phyloP scores from a whole-genome alignment of 1,140 invertebrate genomes.

The Aphis craccivora region DNA sequence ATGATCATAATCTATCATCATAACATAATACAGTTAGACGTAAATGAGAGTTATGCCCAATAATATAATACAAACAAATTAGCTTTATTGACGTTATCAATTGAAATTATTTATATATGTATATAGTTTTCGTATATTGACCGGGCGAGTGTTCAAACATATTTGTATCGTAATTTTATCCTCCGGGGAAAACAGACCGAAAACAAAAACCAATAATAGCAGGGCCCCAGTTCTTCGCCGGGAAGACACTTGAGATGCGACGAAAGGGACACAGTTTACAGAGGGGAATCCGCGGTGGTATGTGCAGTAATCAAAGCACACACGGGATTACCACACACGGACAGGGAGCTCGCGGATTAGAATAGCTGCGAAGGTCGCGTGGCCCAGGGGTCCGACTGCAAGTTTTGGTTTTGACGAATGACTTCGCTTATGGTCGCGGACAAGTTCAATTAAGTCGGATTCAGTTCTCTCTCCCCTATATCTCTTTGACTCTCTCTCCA shows the following conservation, averaged over 20 bases:
- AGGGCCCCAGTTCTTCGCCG: not conserved
- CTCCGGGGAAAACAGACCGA: not conserved
- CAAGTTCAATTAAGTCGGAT: slow-evolving; percentile 55
- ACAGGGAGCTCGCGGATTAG: slow-evolving; percentile 26
- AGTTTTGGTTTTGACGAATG: slow-evolving; percentile 55
- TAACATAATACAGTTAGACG: not conserved
- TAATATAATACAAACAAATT: not conserved
- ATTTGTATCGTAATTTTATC: not conserved
- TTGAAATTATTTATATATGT: not conserved
- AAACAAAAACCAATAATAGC: slow-evolving; percentile 20
- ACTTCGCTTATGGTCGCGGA: slow-evolving; percentile 55
- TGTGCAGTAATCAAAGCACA: slow-evolving; percentile 46
- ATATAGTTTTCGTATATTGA: not conserved
- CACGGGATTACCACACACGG: slow-evolving; percentile 30
- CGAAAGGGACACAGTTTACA: not conserved
- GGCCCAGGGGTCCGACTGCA: not conserved
- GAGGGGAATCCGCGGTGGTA: not conserved
- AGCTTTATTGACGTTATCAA: slow-evolving; percentile 25
- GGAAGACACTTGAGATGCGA: not conserved
- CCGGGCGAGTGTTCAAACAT: not conserved
- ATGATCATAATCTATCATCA: not conserved
- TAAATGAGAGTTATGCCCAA: not conserved
- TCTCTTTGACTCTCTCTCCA: not conserved
- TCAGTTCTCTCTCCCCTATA: not conserved
- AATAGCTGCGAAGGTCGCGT: slow-evolving; percentile 22